A percentile compares a stretch with the other conserved stretches of the same genome.
Evolutionary conservation across 2,113 vertebrate species (phyloP).

Genomic region (Danio rerio): DNA sequence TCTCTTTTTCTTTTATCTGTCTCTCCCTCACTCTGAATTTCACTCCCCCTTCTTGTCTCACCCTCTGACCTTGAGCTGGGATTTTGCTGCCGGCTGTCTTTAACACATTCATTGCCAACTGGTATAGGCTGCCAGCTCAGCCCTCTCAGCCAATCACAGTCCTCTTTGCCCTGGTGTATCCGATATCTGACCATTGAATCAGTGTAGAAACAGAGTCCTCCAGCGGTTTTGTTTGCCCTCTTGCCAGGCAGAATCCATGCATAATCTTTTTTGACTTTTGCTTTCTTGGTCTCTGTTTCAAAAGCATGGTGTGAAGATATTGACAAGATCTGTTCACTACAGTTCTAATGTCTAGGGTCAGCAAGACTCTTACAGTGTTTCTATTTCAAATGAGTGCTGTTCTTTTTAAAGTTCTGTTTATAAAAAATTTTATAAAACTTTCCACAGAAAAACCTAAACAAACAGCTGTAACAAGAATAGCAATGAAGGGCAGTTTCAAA

Average conservation of each 20-base stretch:
- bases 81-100: conserved; percentile 55
- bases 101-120: conserved; percentile 61
- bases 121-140: not conserved
- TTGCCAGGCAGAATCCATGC: not conserved
- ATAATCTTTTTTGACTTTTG: not conserved
- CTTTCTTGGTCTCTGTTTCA: not conserved
- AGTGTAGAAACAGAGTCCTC: conserved; percentile 7
- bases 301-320: not conserved
- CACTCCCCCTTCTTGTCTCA: not conserved
- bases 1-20: not conserved
- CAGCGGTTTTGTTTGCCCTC: not conserved
- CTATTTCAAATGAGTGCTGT: too few relatives aligned
- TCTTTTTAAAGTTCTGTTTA: too few relatives aligned
- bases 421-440: too few relatives aligned
- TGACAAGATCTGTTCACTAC: not conserved
- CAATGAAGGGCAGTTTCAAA: too few relatives aligned
- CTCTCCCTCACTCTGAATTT: conserved; percentile 11
- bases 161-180: not conserved
- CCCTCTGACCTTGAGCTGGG: conserved; percentile 68
- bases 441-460: too few relatives aligned
- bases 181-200: not conserved
- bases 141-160: not conserved
- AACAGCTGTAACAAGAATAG: too few relatives aligned
- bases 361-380: too few relatives aligned
- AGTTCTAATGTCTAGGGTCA: too few relatives aligned